Base-by-base conservation (phyloP, 2,113 vertebrate genomes). In the Grus americana region DNA sequence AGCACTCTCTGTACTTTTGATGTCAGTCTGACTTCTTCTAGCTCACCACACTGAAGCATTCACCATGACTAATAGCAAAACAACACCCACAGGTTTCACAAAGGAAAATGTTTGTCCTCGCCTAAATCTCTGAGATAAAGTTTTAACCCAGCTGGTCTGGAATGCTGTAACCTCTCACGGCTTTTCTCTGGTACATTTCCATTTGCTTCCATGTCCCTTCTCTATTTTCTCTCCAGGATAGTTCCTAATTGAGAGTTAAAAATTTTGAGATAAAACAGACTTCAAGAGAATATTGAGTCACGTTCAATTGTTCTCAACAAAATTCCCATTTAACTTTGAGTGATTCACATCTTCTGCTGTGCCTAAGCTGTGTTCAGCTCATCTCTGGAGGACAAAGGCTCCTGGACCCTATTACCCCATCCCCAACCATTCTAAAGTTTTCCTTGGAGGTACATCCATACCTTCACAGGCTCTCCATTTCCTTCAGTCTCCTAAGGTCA, bases 81-180 rank as follows among this genome's bases (percentile, higher is more conserved):
- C 74, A 97, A 96, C 97, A 96, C 95, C 96, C 96, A 95, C 96
- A 95, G 92, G 83, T 98, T 96, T 97, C 90, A 96, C 94, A 97
- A 95, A 96, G 90, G 88, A 95, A 95, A 92, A 91, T 85, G 90
- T 92, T 97, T 97, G 88, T 94, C 93, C 84, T 97, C 2, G 86
- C 52, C 90, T 92, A 95, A 90, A 55, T 93, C 80, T 65, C 70
- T 84, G 91, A 93, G 86, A 95, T 92, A 89, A 97, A 94, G 76
- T 89, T 91, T 97, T 97, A 97, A 97, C 97, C 95, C 90, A 52
- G 49, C 42, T 63, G 76, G 92, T 90, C 92, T 90, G 95, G 72
- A 92, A 73, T 80, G 95, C 34, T 79, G 62, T 62, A 70, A 67
- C 63, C 36, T 94, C 65, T 93, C 40, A 27, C 24, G 66, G 62